Percentiles rank a stretch among this genome's conserved stretches.
These are phyloP conservation scores for Daubentonia madagascariensis DNA, from an alignment of 2,113 vertebrate species.

Conservation along the genomic window DNA sequence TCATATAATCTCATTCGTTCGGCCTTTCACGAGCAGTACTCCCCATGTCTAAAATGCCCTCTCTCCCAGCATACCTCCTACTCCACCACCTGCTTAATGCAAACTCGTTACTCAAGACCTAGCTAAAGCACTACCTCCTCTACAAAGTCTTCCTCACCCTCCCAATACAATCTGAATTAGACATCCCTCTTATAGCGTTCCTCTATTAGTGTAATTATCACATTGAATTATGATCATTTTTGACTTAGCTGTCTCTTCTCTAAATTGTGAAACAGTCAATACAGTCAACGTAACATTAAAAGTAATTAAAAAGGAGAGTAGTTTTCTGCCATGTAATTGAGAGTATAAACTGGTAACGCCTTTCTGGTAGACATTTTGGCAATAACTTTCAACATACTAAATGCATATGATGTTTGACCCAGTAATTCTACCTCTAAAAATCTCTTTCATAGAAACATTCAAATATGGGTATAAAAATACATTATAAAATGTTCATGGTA, in stretches of 20 bases:
- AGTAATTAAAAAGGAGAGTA: background rate
- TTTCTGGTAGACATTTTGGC: constrained; percentile 33
- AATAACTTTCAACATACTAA: background rate
- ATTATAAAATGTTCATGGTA: background rate
- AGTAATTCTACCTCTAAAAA: constrained; percentile 7
- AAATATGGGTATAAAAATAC: background rate
- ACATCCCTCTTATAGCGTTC: background rate
- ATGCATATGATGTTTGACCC: background rate
- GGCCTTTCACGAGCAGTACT: background rate
- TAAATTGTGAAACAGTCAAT: background rate
- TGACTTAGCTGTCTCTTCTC: background rate
- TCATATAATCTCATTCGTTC: background rate
- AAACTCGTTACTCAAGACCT: background rate
- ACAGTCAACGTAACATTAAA: background rate
- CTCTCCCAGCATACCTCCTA: background rate
- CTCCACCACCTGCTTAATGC: background rate
- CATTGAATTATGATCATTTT: background rate
- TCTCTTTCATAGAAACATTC: constrained; percentile 14
- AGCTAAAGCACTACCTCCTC: background rate
- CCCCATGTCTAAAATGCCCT: background rate
- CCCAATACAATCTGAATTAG: background rate
- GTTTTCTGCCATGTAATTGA: background rate
- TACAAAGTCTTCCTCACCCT: background rate
- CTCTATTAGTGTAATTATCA: constrained; percentile 15
- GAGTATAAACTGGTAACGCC: background rate